A percentile compares a stretch with the other conserved stretches of the same genome.
Conservation (phyloP, 2,888 invertebrate genomes). For the Therioaphis trifolii region DNA sequence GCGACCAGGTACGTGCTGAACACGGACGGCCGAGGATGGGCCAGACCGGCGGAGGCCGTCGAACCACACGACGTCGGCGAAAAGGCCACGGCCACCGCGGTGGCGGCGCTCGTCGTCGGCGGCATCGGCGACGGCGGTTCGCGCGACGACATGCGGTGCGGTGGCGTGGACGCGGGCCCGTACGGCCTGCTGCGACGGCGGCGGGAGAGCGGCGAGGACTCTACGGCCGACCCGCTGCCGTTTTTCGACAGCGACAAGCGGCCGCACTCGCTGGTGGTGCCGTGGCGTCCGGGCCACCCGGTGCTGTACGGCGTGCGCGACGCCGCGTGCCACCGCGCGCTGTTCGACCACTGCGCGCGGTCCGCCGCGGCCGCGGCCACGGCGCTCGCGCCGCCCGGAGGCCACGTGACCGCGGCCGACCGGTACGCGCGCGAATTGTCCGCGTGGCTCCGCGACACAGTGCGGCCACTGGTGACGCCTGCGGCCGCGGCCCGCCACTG, state of each 20-base stretch:
- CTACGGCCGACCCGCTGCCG: not conserved
- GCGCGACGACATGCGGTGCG: slow-evolving; percentile 10
- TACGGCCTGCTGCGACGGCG: not conserved
- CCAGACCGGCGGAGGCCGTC: not conserved
- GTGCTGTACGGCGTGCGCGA: not conserved
- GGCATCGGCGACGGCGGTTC: slow-evolving; percentile 21
- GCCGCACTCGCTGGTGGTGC: slow-evolving; percentile 33
- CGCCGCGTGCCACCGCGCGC: slow-evolving; percentile 6
- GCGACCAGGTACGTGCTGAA: slow-evolving; percentile 22
- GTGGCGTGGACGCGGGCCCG: too few relatives aligned
- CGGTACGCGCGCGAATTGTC: too few relatives aligned
- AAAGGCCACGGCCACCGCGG: too few relatives aligned
- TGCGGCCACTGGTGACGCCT: too few relatives aligned
- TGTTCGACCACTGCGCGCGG: slow-evolving; percentile 24
- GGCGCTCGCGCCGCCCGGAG: too few relatives aligned
- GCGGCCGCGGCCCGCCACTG: too few relatives aligned
- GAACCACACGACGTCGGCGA: too few relatives aligned
- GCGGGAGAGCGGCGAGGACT: not conserved
- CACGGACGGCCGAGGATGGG: slow-evolving; percentile 46
- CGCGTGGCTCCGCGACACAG: too few relatives aligned
- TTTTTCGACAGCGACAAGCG: slow-evolving; percentile 24
- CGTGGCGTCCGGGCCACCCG: not conserved
- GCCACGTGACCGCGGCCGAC: too few relatives aligned
- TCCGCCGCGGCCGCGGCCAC: not conserved
- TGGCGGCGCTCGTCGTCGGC: too few relatives aligned